Conservation (phyloP, 1,140 invertebrate species). For the Aphaenogaster rudis region DNA sequence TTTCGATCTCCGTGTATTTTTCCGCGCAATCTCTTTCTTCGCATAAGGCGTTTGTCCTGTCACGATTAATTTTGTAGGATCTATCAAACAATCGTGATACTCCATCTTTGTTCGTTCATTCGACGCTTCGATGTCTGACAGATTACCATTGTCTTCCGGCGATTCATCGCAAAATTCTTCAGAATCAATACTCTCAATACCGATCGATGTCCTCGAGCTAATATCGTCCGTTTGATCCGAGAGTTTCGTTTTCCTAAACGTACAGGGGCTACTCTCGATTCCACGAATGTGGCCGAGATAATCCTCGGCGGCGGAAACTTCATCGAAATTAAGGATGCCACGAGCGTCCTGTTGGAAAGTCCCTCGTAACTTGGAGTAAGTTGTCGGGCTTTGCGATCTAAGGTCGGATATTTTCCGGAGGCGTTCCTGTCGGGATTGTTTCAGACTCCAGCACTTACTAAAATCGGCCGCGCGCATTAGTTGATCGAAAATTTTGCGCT, state of each 20-base stretch:
- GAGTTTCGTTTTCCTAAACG: slow-evolving; percentile 6
- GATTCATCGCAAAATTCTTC: slow-evolving; percentile 1
- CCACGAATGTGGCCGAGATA: slow-evolving; percentile 65
- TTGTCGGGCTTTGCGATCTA: slow-evolving; percentile 1
- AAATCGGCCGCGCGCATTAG: slow-evolving; percentile 67
- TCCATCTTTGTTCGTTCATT: slow-evolving; percentile 3
- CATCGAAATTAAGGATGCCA: slow-evolving; percentile 49
- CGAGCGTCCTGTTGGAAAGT: slow-evolving; percentile 23
- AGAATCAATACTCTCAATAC: not conserved
- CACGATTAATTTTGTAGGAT: not conserved
- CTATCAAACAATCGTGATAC: not conserved
- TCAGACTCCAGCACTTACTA: not conserved
- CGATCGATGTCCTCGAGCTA: not conserved
- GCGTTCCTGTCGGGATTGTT: not conserved
- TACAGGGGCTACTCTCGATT: slow-evolving; percentile 59
- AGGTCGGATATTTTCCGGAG: slow-evolving; percentile 14
- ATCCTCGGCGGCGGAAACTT: slow-evolving; percentile 30
- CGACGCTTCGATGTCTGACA: not conserved
- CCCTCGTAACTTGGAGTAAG: slow-evolving; percentile 52
- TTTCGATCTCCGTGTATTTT: slow-evolving; percentile 3
- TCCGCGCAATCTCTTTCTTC: slow-evolving; percentile 27
- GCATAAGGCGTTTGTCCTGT: not conserved
- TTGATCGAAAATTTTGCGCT: slow-evolving; percentile 72
- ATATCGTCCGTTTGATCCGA: not conserved
- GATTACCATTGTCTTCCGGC: not conserved